Evolutionary conservation across 2,888 invertebrate genomes (phyloP), one percentile per base, ranked within the genome.

Genomic region (Kuschelorhynchus macadamiae): DNA sequence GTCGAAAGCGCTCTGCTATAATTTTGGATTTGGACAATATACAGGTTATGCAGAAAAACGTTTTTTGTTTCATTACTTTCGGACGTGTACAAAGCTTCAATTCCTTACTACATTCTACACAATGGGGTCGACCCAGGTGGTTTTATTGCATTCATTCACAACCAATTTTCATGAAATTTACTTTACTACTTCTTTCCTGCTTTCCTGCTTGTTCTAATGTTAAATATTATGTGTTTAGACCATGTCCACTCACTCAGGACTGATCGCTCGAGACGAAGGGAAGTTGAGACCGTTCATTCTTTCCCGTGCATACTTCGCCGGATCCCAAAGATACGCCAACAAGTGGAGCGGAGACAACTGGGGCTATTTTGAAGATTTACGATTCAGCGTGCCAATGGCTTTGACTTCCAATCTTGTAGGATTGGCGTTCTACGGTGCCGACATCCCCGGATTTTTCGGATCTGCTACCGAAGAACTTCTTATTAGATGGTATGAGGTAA

Each of bases 271-370:
- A 3, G 87, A 89, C 0, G 87, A 90, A 0, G 87, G 90, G 71
- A 72, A 46, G 2, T 70, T 70, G 52, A 86, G 99, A 21, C 97
- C 98, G 0, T 99, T 99, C 82, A 90, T 98, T 62, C 86, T 99
- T 9, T 92, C 96, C 0, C 86, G 98, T 25, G 90, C 96, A 0
- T 91, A 93, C 77, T 99, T 96, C 83, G 91, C 96, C 4, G 98
- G 99, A 0, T 91, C 94, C 0, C 99, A 99, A 84, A 88, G 96
- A 81, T 94, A 88, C 77, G 89, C 92, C 0, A 93, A 96, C 0
- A 91, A 97, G 25, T 99, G 99, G 99, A 99, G 98, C 0, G 99
- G 99, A 0, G 99, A 99, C 83, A 99, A 99, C 82, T 86, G 87
- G 49, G 97, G 95, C 0, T 93, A 95, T 20, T 99, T 98, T 98